Conservation (phyloP, 2,113 vertebrate species). For the Apodemus sylvaticus region DNA sequence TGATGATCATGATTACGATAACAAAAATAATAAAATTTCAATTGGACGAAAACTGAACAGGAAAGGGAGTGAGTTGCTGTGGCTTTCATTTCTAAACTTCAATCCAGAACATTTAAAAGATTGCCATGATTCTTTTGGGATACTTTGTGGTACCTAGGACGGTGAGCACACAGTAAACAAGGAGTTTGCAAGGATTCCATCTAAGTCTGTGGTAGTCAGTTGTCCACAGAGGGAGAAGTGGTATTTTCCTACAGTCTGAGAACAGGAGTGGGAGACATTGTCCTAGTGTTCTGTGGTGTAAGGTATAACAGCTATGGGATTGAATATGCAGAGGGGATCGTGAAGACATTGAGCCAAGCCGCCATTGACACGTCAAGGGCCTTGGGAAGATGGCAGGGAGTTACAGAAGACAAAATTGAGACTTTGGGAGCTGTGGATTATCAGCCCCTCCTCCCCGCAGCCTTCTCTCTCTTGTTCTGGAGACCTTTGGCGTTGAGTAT, state of each 20-base stretch:
- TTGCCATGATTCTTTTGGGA: background rate
- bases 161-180: background rate
- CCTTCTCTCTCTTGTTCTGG: background rate
- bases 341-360: background rate
- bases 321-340: background rate
- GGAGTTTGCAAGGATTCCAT: background rate
- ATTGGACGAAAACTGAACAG: background rate
- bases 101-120: background rate
- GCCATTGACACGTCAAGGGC: background rate
- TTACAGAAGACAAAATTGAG: background rate
- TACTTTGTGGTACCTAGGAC: background rate
- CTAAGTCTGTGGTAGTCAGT: background rate
- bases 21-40: background rate
- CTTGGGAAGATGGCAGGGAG: too few relatives aligned
- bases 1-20: background rate
- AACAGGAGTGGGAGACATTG: background rate
- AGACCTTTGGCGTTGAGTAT: background rate
- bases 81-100: background rate
- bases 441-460: background rate
- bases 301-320: background rate
- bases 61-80: background rate
- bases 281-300: accelerated
- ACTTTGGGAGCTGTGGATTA: background rate
- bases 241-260: background rate
- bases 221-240: background rate